These are phyloP conservation scores for Rachycentron canadum DNA, from an alignment of 2,797 vertebrate genomes.

Conservation along the genomic window DNA sequence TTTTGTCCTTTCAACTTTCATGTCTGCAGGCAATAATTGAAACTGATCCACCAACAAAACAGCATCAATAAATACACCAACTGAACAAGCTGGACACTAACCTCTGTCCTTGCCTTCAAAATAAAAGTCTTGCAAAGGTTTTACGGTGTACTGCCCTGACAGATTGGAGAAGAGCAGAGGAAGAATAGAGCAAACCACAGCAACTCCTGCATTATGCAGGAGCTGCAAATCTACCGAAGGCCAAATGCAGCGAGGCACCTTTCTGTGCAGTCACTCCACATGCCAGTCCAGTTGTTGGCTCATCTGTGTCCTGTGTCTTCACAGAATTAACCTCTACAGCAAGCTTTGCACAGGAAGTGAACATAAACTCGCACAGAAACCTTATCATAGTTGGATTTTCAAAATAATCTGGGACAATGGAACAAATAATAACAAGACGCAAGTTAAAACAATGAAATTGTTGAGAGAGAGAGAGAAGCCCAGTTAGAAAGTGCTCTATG, in stretches of 20 bases:
- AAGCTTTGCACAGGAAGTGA: neutral
- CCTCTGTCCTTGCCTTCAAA: neutral
- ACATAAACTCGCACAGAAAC: neutral
- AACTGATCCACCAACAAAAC: neutral
- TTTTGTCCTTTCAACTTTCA: neutral
- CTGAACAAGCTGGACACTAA: too few relatives aligned
- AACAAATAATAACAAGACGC: neutral
- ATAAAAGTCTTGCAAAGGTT: neutral
- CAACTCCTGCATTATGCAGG: slow-evolving; percentile 16
- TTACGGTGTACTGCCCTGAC: slow-evolving; percentile 6
- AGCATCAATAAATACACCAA: neutral
- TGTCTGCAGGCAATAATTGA: neutral
- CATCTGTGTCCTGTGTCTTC: neutral
- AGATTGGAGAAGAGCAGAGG: slow-evolving; percentile 10
- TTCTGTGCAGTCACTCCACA: slow-evolving; percentile 7
- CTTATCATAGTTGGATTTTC: neutral
- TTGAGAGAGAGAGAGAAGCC: neutral
- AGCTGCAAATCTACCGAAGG: slow-evolving; percentile 12
- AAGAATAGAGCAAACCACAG: slow-evolving; percentile 10
- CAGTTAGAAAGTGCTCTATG: neutral
- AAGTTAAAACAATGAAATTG: neutral
- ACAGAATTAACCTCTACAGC: neutral
- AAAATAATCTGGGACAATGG: neutral
- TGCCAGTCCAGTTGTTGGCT: neutral
- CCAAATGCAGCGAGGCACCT: neutral